phyloP scores from a whole-genome alignment of 2,797 vertebrate species.

The Botia almorhae region DNA sequence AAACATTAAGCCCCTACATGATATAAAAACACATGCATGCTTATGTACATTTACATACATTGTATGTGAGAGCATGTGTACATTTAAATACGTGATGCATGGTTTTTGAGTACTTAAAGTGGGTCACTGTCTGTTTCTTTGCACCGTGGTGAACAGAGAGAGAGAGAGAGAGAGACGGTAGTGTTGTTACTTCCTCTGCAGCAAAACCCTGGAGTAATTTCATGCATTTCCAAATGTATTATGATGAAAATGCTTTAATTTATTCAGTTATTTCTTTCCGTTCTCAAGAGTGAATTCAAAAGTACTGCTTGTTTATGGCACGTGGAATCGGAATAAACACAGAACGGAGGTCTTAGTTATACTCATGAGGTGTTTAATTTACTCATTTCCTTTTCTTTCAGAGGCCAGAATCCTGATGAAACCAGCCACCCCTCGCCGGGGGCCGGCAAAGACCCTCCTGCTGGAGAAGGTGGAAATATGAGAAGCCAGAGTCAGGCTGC shows the following conservation, averaged over 20 bases:
- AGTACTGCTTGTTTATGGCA: slow-evolving; percentile 31
- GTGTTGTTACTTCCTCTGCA: slow-evolving; percentile 33
- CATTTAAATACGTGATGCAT: slow-evolving; percentile 15
- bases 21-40: not conserved
- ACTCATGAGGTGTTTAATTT: slow-evolving; percentile 35
- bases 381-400: slow-evolving; percentile 25
- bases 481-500: slow-evolving; percentile 9
- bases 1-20: not conserved
- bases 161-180: not conserved
- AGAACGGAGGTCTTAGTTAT: slow-evolving; percentile 2
- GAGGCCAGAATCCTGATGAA: not conserved
- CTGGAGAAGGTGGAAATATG: slow-evolving; percentile 13
- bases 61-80: not conserved
- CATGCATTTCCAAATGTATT: slow-evolving; percentile 40
- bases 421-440: not conserved
- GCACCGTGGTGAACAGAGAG: slow-evolving; percentile 21
- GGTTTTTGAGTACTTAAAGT: slow-evolving; percentile 39
- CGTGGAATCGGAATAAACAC: slow-evolving; percentile 7
- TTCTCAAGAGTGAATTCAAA: slow-evolving; percentile 33
- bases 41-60: not conserved
- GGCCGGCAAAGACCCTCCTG: not conserved
- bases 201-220: slow-evolving; percentile 42
- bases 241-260: slow-evolving; percentile 34
- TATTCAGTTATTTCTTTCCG: slow-evolving; percentile 29
- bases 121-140: slow-evolving; percentile 44